A percentile compares a stretch with the other conserved stretches of the same genome.
These are phyloP conservation scores for Helostoma temminkii DNA, from an alignment of 2,797 vertebrate species.

Conservation along the genomic window DNA sequence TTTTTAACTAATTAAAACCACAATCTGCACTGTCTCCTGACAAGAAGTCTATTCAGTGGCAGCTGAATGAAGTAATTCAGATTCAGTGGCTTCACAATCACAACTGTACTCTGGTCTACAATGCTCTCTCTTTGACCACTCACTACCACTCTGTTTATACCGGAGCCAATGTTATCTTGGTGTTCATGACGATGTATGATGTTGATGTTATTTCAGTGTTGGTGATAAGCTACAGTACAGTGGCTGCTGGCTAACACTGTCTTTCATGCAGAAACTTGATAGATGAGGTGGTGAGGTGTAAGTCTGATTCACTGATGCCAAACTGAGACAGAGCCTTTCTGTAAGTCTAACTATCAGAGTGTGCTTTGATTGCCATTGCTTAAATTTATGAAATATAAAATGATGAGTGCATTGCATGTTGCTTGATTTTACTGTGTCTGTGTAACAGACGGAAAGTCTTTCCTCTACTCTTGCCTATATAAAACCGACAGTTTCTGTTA, in stretches of 20 bases:
- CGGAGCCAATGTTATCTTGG: slow-evolving; percentile 42
- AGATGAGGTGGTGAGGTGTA: slow-evolving; percentile 46
- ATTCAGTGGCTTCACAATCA: slow-evolving; percentile 43
- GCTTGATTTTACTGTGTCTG: not conserved
- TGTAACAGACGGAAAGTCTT: not conserved
- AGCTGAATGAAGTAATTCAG: slow-evolving; percentile 70
- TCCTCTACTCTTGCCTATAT: not conserved
- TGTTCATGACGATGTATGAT: slow-evolving; percentile 21
- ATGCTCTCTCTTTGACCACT: slow-evolving; percentile 71
- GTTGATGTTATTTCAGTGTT: slow-evolving; percentile 62
- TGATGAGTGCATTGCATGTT: not conserved
- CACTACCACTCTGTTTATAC: slow-evolving; percentile 55
- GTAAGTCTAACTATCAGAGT: not conserved
- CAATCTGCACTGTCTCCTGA: slow-evolving; percentile 38
- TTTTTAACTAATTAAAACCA: slow-evolving; percentile 54
- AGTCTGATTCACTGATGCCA: slow-evolving; percentile 35
- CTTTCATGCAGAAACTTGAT: slow-evolving; percentile 65
- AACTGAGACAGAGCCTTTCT: slow-evolving; percentile 18
- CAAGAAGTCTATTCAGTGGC: slow-evolving; percentile 58
- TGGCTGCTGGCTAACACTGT: slow-evolving; percentile 51
- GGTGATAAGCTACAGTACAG: slow-evolving; percentile 58
- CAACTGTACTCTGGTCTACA: slow-evolving; percentile 55
- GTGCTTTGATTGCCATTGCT: slow-evolving; percentile 3
- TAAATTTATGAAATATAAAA: not conserved
- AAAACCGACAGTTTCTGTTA: slow-evolving; percentile 1